These are phyloP conservation scores for Sebastes reedi DNA, from an alignment of 2,797 vertebrate species.

Conservation along the genomic window DNA sequence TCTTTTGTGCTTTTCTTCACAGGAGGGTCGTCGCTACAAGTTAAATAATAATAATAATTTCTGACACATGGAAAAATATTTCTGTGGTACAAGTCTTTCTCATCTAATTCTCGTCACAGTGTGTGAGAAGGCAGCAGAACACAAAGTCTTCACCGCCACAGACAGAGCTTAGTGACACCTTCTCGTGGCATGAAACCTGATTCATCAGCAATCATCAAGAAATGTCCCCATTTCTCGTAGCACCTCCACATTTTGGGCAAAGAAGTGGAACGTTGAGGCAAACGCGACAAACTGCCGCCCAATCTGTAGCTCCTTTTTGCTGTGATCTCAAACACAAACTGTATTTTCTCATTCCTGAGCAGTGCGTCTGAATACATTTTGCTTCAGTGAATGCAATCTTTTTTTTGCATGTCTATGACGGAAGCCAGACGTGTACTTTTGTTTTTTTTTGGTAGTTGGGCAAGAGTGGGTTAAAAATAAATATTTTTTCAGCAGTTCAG, in stretches of 20 bases:
- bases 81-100: constrained; percentile 57
- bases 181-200: constrained; percentile 45
- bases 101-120: constrained; percentile 77
- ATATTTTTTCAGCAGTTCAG: constrained; percentile 64
- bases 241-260: constrained; percentile 32
- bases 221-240: constrained; percentile 32
- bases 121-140: constrained; percentile 65
- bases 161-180: constrained; percentile 4
- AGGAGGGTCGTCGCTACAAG: constrained; percentile 55
- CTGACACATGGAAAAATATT: constrained; percentile 62
- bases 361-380: constrained; percentile 47
- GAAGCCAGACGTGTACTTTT: constrained; percentile 49
- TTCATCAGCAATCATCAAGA: constrained; percentile 31
- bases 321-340: constrained; percentile 36
- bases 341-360: constrained; percentile 65
- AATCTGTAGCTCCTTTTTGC: constrained; percentile 36
- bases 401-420: constrained; percentile 59
- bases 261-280: constrained; percentile 16
- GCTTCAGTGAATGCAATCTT: constrained; percentile 17
- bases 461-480: constrained; percentile 65
- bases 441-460: constrained; percentile 48
- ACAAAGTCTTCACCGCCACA: constrained; percentile 24
- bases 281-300: neutral
- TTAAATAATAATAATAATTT: constrained; percentile 57
- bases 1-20: constrained; percentile 77